Base-by-base conservation (phyloP, 2,888 invertebrate genomes). In the Subacronicta megacephala region DNA sequence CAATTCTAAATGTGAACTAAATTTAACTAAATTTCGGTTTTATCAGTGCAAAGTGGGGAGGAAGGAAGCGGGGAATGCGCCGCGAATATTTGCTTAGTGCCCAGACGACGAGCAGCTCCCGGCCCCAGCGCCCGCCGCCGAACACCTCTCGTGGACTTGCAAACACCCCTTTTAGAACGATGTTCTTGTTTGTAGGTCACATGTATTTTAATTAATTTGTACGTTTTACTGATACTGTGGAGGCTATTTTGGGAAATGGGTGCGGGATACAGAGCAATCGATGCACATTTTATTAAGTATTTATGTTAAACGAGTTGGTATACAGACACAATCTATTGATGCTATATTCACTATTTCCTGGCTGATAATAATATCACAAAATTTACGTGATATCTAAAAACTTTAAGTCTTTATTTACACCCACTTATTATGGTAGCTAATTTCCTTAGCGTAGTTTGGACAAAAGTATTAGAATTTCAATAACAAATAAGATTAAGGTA, bases 41-140 rank as follows among this genome's bases (percentile, higher is more conserved):
- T 84, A 85, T 84, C 82, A 72, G 80, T 63, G 75, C 72, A 77
- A 79, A 65, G 70, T 55, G 60, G 62, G 56, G 56, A 74, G 82
- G 78, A 82, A 81, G 83, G 82, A 84, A 82, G 72, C 70, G 60
- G 70, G 71, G 62, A 68, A 69, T 71, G 60, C 73, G 61, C 63
- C 60, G 46, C 73, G 74, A 75, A 78, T 82, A 80, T 82, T 82
- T 74, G 78, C 67, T 65, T 51, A 69, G 68, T 47, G 72, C 57
- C 53, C 61, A 67, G 71, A 62, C 74, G 71, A 67, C 42, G 44
- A 17, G 13, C 54, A 51, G 42, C 43, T 50, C 50, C 52, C 50
- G 49, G 55, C 6, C 33, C 33, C 43, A 42, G 45, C 43, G 7
- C 26, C 51, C 57, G 40, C 60, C 41, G 38, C 59, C 45, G 57